These are phyloP conservation scores for Amorpha juglandis DNA, from an alignment of 2,888 invertebrate species.

Conservation along the genomic window DNA sequence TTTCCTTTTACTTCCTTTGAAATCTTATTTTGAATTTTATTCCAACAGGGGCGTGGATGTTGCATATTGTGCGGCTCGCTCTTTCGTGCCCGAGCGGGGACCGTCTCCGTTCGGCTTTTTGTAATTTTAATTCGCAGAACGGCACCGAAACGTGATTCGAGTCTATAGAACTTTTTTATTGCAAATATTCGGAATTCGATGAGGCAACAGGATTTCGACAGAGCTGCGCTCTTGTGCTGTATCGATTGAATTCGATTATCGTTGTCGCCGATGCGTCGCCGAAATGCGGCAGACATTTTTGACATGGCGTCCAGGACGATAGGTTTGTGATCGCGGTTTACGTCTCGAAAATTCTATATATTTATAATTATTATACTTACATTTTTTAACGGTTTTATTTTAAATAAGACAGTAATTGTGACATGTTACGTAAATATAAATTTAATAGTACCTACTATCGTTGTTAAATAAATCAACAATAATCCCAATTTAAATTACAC, in stretches of 20 bases:
- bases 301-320: constrained; percentile 27
- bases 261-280: constrained; percentile 30
- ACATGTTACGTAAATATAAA: no score
- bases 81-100: constrained; percentile 57
- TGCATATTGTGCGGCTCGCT: constrained; percentile 84
- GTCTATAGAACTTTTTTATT: constrained; percentile 79
- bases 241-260: constrained; percentile 60
- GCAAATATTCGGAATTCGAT: constrained; percentile 72
- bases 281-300: constrained; percentile 29
- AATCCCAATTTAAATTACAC: no score
- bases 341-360: neutral
- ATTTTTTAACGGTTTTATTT: neutral
- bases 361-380: no score
- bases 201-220: constrained; percentile 69
- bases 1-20: constrained; percentile 81
- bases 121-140: constrained; percentile 84
- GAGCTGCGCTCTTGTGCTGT: constrained; percentile 50
- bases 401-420: no score
- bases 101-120: constrained; percentile 77
- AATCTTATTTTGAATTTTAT: constrained; percentile 84
- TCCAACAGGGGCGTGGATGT: constrained; percentile 83
- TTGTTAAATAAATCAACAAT: no score
- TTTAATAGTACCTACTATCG: no score
- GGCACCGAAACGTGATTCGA: constrained; percentile 80
- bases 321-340: neutral